These are phyloP conservation scores for Crocuta crocuta DNA, from an alignment of 2,113 vertebrate species.

Conservation along the genomic window DNA sequence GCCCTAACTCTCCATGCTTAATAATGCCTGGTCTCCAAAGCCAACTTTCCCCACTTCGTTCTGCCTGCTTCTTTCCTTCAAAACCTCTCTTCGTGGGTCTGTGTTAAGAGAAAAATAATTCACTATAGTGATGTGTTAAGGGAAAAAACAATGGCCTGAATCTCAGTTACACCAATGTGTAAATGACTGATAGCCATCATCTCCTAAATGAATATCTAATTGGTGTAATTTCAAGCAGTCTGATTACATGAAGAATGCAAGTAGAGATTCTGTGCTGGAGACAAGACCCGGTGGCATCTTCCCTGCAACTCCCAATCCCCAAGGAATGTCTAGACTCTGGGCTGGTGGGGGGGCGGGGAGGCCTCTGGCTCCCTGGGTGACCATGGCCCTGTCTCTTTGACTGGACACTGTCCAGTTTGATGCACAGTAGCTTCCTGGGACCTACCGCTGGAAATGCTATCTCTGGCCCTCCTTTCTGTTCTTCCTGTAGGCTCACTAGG, in stretches of 20 bases:
- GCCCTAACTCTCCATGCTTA: background rate
- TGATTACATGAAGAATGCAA: constrained; percentile 29
- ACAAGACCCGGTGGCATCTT: background rate
- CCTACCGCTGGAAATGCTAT: background rate
- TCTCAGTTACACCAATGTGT: constrained; percentile 9
- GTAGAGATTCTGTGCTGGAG: background rate
- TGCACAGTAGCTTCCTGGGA: background rate
- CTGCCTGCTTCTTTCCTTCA: background rate
- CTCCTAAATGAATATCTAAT: constrained; percentile 35
- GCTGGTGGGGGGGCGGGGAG: background rate
- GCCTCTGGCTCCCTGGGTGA: background rate
- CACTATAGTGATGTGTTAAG: background rate
- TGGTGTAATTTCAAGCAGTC: constrained; percentile 36
- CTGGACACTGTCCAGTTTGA: background rate
- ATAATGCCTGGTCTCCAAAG: background rate
- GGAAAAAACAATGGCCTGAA: background rate
- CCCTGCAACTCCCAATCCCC: background rate
- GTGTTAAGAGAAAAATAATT: constrained; percentile 52
- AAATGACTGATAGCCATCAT: background rate
- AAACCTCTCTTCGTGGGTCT: background rate
- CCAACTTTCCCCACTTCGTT: background rate
- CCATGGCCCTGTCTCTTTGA: background rate
- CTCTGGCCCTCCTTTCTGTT: background rate
- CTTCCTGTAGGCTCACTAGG: background rate
- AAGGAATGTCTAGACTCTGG: background rate